Percentiles rank a stretch among this genome's conserved stretches.
Conservation (phyloP, 1,140 invertebrate species). For the Caenorhabditis latens region DNA sequence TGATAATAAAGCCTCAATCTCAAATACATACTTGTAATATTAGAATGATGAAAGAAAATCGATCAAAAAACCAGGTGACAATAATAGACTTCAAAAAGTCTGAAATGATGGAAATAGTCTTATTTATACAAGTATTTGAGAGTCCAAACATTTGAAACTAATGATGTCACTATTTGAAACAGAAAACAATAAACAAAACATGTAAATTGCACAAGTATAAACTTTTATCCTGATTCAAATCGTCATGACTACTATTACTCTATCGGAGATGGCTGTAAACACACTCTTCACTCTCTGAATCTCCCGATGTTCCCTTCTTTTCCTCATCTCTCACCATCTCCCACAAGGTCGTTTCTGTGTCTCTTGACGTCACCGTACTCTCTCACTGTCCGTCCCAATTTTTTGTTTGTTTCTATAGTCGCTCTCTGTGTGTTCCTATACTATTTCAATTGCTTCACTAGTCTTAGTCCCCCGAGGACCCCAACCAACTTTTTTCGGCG, state of each 20-base stretch:
- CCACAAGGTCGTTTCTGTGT: not conserved
- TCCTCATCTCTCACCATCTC: not conserved
- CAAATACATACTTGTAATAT: no score
- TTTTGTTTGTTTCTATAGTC: slow-evolving; percentile 2
- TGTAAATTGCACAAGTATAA: not conserved
- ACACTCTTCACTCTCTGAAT: slow-evolving; percentile 1
- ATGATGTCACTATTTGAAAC: not conserved
- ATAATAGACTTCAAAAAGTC: no score
- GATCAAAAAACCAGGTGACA: no score
- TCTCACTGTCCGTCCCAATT: slow-evolving; percentile 11
- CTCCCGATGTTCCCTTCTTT: not conserved
- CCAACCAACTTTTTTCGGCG: slow-evolving; percentile 2
- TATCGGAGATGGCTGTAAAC: slow-evolving; percentile 1
- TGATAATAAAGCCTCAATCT: no score
- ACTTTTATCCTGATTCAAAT: not conserved
- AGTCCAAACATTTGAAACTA: no score
- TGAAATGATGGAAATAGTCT: no score
- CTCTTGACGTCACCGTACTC: not conserved
- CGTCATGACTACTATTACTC: not conserved
- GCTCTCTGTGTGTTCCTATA: slow-evolving; percentile 5
- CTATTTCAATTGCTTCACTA: not conserved
- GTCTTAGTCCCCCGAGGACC: slow-evolving; percentile 1
- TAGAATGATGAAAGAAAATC: no score
- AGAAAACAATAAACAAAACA: not conserved
- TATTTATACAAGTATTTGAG: no score